Evolutionary conservation across 2,113 vertebrate genomes (phyloP).

Genomic region (Xyliphius kryptos): DNA sequence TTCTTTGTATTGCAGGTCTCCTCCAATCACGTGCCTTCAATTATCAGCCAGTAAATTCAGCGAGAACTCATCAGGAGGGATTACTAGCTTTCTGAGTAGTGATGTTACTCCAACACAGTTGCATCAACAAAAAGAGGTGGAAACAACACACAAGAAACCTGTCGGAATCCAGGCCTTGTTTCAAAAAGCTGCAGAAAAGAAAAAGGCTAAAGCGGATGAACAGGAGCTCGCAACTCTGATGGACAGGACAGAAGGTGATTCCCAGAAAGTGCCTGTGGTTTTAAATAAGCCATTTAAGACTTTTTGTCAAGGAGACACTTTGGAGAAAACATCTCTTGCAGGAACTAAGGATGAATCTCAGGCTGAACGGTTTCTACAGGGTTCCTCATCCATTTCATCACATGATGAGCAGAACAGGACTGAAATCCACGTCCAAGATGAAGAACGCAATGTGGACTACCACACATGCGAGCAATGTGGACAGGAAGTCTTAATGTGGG

Average conservation of each 20-base stretch:
- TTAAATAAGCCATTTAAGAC: too few relatives aligned
- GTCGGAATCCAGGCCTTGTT: conserved; percentile 77
- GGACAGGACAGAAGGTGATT: too few relatives aligned
- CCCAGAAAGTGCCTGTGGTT: too few relatives aligned
- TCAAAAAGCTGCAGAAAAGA: conserved; percentile 70
- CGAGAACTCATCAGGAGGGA: conserved; percentile 60
- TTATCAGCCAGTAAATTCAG: conserved; percentile 84
- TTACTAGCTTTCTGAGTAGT: conserved; percentile 71
- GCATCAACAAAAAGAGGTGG: conserved; percentile 37
- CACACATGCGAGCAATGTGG: conserved; percentile 79
- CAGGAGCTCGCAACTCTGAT: background rate
- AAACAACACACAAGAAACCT: conserved; percentile 40
- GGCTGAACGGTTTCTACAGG: too few relatives aligned
- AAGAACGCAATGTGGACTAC: conserved; percentile 57
- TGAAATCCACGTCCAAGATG: background rate
- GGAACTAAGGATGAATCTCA: too few relatives aligned
- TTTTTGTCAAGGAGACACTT: too few relatives aligned
- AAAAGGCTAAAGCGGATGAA: conserved; percentile 40
- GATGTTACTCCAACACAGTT: conserved; percentile 57
- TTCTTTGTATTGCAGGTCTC: conserved; percentile 66
- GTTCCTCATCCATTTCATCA: background rate
- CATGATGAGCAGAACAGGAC: background rate
- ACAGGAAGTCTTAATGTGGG: conserved; percentile 74
- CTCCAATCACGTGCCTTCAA: conserved; percentile 76
- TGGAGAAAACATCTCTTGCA: too few relatives aligned